These are phyloP conservation scores for Ovis canadensis DNA, from an alignment of 2,113 vertebrate genomes.

Conservation along the genomic window DNA sequence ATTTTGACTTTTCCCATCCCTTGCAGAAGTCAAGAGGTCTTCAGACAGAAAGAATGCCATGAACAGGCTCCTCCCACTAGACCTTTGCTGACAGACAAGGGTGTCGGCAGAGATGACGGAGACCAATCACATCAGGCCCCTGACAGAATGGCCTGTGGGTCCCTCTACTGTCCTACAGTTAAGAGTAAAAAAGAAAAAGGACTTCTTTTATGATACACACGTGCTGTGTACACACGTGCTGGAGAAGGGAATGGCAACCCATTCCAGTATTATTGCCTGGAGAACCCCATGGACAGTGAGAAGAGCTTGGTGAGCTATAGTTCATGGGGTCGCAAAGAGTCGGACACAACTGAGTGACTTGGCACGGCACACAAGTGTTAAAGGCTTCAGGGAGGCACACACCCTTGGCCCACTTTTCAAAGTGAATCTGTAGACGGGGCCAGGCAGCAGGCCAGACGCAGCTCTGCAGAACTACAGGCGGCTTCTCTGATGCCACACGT, in stretches of 20 bases:
- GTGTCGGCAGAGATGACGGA: not conserved
- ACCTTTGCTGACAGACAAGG: not conserved
- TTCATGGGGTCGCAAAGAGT: not conserved
- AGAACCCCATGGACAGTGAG: not conserved
- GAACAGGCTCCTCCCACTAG: not conserved
- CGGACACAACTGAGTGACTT: not conserved
- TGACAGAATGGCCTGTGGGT: not conserved
- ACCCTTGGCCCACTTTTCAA: not conserved
- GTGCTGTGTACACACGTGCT: not conserved
- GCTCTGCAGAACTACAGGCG: not conserved
- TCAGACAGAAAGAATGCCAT: not conserved
- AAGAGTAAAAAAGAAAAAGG: not conserved
- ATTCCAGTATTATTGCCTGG: not conserved
- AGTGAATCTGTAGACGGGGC: not conserved
- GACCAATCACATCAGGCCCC: not conserved
- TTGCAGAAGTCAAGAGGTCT: not conserved
- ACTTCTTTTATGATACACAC: not conserved
- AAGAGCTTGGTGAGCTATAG: not conserved
- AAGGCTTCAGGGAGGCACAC: not conserved
- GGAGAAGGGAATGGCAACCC: not conserved
- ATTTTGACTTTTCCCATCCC: not conserved
- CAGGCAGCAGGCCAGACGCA: not conserved
- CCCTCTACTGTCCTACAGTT: not conserved
- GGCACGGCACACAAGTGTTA: not conserved
- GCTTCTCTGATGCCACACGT: not conserved